Conservation (phyloP, 2,113 vertebrate species). For the Silurus meridionalis region DNA sequence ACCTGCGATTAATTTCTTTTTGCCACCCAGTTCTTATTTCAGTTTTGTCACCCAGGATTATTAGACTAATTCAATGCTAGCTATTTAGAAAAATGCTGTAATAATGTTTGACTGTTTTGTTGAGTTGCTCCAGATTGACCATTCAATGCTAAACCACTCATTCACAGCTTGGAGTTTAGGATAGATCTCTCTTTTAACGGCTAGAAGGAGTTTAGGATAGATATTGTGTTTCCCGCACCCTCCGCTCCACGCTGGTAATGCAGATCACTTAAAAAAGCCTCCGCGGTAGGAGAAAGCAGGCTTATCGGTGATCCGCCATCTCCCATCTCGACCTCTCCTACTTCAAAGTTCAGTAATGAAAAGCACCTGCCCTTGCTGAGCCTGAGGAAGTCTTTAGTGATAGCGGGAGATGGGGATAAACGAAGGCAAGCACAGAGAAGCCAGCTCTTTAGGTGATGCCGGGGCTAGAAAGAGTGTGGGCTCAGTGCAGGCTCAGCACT, state of each 20-base stretch:
- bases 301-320: slow-evolving; percentile 58
- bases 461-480: slow-evolving; percentile 17
- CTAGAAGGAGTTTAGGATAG: slow-evolving; percentile 16
- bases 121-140: slow-evolving; percentile 5
- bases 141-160: background rate
- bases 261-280: slow-evolving; percentile 43
- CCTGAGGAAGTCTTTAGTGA: slow-evolving; percentile 48
- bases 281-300: slow-evolving; percentile 33
- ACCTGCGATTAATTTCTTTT: background rate
- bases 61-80: background rate
- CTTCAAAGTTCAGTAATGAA: slow-evolving; percentile 61
- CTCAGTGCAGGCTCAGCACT: slow-evolving; percentile 4
- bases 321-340: slow-evolving; percentile 42
- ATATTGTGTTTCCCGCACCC: background rate
- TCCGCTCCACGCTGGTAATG: slow-evolving; percentile 27
- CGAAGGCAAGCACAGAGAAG: slow-evolving; percentile 38
- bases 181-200: slow-evolving; percentile 9
- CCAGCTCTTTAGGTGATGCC: slow-evolving; percentile 30
- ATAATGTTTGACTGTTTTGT: background rate
- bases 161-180: background rate
- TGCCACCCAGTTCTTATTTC: background rate
- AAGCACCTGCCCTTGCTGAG: slow-evolving; percentile 53
- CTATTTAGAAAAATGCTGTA: background rate
- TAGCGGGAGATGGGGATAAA: slow-evolving; percentile 48
- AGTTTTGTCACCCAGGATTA: background rate